Evolutionary conservation across 2,113 vertebrate species (phyloP).

Genomic region (Cyrtonyx montezumae): DNA sequence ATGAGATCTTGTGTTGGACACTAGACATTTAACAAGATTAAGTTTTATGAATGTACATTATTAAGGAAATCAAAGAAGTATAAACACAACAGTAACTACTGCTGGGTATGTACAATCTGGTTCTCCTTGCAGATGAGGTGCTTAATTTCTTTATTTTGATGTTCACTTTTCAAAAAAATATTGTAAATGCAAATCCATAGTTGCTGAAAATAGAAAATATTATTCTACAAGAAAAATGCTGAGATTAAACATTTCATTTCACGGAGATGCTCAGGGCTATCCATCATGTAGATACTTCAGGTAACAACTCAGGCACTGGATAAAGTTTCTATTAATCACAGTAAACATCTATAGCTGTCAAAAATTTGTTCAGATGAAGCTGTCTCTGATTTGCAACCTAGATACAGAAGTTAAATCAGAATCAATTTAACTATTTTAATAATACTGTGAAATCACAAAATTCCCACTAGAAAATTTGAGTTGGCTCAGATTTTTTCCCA

Average conservation of each 20-base stretch:
- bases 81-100: neutral
- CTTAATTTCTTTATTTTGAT: constrained; percentile 19
- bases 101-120: neutral
- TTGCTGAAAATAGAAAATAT: constrained; percentile 38
- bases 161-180: neutral
- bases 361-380: constrained; percentile 31
- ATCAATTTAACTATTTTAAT: neutral
- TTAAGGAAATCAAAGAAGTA: constrained; percentile 6
- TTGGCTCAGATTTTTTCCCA: neutral
- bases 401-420: constrained; percentile 17
- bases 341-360: constrained; percentile 39
- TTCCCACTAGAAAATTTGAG: neutral
- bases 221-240: constrained; percentile 43
- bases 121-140: neutral
- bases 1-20: constrained; percentile 6
- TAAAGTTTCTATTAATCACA: constrained; percentile 54
- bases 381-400: constrained; percentile 30
- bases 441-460: neutral
- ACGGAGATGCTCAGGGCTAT: neutral
- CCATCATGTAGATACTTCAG: constrained; percentile 40
- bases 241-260: constrained; percentile 62
- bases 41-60: constrained; percentile 2
- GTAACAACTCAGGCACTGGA: constrained; percentile 28
- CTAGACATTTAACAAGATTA: constrained; percentile 34
- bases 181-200: neutral